Percentiles rank a stretch among this genome's conserved stretches.
These are phyloP conservation scores for Oncorhynchus tshawytscha DNA, from an alignment of 2,113 vertebrate genomes.

Conservation along the genomic window DNA sequence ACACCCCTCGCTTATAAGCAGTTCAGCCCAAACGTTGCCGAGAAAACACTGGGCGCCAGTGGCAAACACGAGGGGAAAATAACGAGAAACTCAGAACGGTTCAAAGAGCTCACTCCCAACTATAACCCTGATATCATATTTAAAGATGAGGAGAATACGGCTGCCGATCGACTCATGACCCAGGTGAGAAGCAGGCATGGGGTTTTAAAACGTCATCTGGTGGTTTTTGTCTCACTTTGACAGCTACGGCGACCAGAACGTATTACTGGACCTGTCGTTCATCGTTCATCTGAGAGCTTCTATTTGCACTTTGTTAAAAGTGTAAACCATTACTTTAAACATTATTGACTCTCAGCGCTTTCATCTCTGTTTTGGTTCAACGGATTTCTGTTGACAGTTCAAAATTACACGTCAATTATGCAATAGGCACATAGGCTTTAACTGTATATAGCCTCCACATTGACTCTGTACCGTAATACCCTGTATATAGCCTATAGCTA, in stretches of 20 bases:
- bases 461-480: too few species aligned
- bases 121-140: conserved; percentile 99
- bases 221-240: not conserved
- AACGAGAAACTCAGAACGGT: conserved; percentile 89
- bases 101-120: conserved; percentile 95
- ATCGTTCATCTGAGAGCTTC: not conserved
- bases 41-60: conserved; percentile 96
- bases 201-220: not conserved
- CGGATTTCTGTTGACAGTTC: too few species aligned
- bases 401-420: too few species aligned
- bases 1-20: conserved; percentile 91
- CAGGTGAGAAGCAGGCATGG: conserved; percentile 77
- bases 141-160: conserved; percentile 98
- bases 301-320: not conserved
- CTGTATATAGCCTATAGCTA: too few species aligned
- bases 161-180: conserved; percentile 96
- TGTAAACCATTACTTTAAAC: not conserved
- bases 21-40: conserved; percentile 92
- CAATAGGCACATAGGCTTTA: too few species aligned
- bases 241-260: not conserved
- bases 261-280: too few species aligned
- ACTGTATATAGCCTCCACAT: too few species aligned
- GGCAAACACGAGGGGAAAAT: conserved; percentile 95
- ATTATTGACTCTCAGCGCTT: too few species aligned
- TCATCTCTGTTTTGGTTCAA: too few species aligned